Percentiles rank a stretch among this genome's conserved stretches.
Evolutionary conservation across 1,140 invertebrate species (phyloP).

Genomic region (Samia ricini): DNA sequence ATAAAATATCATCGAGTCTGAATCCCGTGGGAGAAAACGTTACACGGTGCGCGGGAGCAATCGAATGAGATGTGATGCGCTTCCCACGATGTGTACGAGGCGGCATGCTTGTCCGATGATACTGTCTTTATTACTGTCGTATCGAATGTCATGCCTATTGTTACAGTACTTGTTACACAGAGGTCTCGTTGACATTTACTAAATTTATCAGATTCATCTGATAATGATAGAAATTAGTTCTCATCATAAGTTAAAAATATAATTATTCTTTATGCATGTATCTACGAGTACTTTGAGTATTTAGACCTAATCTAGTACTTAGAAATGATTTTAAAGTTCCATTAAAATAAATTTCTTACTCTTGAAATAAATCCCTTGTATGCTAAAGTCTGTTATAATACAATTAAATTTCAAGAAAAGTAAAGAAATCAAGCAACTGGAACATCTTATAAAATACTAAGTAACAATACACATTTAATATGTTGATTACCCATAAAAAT

Average conservation of each 20-base stretch:
- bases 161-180: constrained; percentile 26
- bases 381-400: no score
- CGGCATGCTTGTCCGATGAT: constrained; percentile 25
- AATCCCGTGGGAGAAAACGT: constrained; percentile 49
- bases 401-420: no score
- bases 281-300: no score
- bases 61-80: constrained; percentile 31
- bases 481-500: no score
- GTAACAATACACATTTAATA: no score
- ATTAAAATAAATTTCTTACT: no score
- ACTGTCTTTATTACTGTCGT: constrained; percentile 42
- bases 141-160: constrained; percentile 60
- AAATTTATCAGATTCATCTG: constrained; percentile 10
- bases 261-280: no score
- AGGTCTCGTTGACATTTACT: constrained; percentile 19
- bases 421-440: no score
- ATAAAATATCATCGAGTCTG: constrained; percentile 29
- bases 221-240: not conserved
- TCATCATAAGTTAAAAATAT: not conserved
- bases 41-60: constrained; percentile 46
- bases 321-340: no score
- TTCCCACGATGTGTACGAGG: constrained; percentile 46
- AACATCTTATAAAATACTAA: no score
- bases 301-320: no score
- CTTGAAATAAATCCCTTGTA: no score